phyloP scores from a whole-genome alignment of 2,113 vertebrate species.

The Probosciger aterrimus region DNA sequence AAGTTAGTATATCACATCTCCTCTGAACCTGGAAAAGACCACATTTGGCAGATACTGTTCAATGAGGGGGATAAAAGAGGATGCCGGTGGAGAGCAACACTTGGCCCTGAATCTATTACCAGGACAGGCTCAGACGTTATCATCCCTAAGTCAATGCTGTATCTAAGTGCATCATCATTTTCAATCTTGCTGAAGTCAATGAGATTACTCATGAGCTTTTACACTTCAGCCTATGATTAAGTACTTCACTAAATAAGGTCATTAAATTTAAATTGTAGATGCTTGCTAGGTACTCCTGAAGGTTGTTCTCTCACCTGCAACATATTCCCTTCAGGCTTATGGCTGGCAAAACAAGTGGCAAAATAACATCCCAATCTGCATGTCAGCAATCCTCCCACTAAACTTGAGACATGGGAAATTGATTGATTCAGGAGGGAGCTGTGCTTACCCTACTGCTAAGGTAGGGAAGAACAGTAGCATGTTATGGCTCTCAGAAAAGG shows the following conservation, averaged over 20 bases:
- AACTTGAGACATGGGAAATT: neutral
- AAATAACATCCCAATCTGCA: neutral
- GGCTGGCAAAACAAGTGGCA: conserved; percentile 35
- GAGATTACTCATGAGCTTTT: conserved; percentile 22
- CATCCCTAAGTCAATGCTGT: neutral
- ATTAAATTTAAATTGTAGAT: conserved; percentile 61
- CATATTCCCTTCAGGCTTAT: neutral
- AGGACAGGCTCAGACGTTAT: neutral
- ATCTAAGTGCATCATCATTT: conserved; percentile 1
- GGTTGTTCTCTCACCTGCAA: conserved; percentile 45
- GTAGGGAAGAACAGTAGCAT: neutral
- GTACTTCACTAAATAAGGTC: conserved; percentile 50
- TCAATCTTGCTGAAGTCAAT: conserved; percentile 26
- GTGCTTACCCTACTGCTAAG: neutral
- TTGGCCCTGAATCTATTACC: neutral
- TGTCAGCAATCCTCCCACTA: conserved; percentile 52
- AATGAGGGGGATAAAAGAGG: neutral
- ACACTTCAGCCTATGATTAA: conserved; percentile 55
- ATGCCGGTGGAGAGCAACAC: neutral
- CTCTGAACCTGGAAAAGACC: neutral
- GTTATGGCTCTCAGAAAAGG: neutral
- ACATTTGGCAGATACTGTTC: neutral
- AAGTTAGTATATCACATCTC: neutral
- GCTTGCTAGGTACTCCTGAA: conserved; percentile 40
- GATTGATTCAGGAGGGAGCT: neutral